A percentile compares a stretch with the other conserved stretches of the same genome.
Evolutionary conservation across 2,888 invertebrate species (phyloP).

Genomic region (Pseudoips prasinana): DNA sequence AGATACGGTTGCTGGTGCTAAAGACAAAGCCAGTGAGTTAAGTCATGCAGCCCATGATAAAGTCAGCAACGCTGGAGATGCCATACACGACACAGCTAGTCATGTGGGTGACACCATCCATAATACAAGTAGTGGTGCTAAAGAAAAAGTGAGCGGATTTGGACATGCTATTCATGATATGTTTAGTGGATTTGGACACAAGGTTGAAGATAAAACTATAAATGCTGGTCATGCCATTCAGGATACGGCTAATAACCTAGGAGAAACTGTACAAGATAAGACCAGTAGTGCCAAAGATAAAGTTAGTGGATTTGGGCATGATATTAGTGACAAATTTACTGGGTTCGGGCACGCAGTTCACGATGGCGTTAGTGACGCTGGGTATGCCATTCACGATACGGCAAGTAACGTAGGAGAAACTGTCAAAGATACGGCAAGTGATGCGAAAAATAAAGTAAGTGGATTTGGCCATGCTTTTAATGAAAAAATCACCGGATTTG

Average conservation of each 20-base stretch:
- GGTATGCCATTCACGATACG: slow-evolving; percentile 31
- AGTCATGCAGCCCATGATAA: slow-evolving; percentile 18
- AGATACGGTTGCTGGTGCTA: too few species aligned
- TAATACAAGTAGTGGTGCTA: slow-evolving; percentile 36
- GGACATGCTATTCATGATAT: slow-evolving; percentile 34
- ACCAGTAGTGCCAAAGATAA: slow-evolving; percentile 31
- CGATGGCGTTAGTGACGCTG: slow-evolving; percentile 13
- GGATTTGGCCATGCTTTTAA: slow-evolving; percentile 28
- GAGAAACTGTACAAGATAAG: slow-evolving; percentile 28
- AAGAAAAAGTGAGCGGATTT: slow-evolving; percentile 32
- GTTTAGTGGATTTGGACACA: slow-evolving; percentile 26
- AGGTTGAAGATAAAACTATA: slow-evolving; percentile 32
- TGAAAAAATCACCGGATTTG: slow-evolving; percentile 15
- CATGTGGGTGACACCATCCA: slow-evolving; percentile 27
- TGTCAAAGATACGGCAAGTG: slow-evolving; percentile 39
- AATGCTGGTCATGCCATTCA: slow-evolving; percentile 32
- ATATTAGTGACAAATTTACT: slow-evolving; percentile 15
- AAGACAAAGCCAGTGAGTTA: slow-evolving; percentile 26
- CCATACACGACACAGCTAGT: slow-evolving; percentile 30
- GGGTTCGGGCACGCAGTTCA: slow-evolving; percentile 21
- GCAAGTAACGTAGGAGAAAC: slow-evolving; percentile 14
- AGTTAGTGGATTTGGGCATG: too few species aligned
- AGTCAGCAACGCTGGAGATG: slow-evolving; percentile 9
- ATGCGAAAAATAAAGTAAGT: slow-evolving; percentile 20
- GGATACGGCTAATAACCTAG: slow-evolving; percentile 31